A percentile compares a stretch with the other conserved stretches of the same genome.
These are phyloP conservation scores for Smithornis capensis DNA, from an alignment of 2,113 vertebrate species.

Conservation along the genomic window DNA sequence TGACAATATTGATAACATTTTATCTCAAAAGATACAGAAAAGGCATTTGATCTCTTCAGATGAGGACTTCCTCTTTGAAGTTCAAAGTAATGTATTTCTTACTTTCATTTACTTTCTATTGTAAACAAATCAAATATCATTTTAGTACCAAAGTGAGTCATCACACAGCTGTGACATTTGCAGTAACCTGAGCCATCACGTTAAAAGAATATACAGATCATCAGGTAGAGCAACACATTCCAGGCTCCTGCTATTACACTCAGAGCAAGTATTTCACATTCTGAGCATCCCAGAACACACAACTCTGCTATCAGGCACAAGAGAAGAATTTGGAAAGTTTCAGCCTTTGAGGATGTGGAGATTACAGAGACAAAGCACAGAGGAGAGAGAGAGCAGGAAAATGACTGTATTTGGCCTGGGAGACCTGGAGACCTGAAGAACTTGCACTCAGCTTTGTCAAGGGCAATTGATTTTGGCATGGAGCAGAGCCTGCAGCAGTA, in stretches of 20 bases:
- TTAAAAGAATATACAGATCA: background rate
- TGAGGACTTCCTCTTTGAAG: background rate
- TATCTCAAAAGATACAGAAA: background rate
- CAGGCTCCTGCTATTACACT: background rate
- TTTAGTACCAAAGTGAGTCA: background rate
- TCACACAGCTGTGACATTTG: background rate
- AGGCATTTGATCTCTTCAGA: background rate
- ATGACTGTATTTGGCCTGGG: fast-evolving
- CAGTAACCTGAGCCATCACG: background rate
- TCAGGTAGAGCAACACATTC: background rate
- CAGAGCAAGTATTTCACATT: background rate
- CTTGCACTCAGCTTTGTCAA: background rate
- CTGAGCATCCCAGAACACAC: background rate
- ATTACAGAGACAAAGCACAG: background rate
- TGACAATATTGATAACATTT: background rate
- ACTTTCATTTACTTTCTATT: background rate
- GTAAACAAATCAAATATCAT: background rate
- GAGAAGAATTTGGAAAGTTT: background rate
- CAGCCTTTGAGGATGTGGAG: background rate
- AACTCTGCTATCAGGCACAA: fast-evolving
- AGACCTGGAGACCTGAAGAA: background rate
- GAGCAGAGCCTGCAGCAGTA: background rate
- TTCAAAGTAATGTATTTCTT: background rate
- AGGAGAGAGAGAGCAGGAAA: background rate
- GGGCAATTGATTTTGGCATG: background rate